Conservation (phyloP, 1,140 invertebrate species). For the Leptopilina boulardi region DNA sequence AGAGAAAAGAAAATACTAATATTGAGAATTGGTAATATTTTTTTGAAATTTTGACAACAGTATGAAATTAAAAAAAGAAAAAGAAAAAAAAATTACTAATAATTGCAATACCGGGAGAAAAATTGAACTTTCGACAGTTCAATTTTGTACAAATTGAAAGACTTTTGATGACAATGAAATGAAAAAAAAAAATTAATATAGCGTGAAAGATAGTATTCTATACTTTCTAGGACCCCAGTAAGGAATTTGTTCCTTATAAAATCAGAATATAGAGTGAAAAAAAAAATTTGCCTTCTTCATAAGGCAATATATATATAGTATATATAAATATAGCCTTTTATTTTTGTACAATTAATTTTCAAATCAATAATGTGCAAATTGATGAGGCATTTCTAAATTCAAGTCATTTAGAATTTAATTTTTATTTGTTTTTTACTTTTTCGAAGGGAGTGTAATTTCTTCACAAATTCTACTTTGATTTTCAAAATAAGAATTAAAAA, state of each 20-base stretch:
- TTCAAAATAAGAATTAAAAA: no score
- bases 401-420: not conserved
- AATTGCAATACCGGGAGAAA: not conserved
- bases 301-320: no score
- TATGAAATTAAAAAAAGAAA: not conserved
- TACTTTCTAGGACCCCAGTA: no score
- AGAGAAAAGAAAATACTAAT: no score
- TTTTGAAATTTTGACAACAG: not conserved
- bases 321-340: conserved; percentile 1
- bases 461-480: no score
- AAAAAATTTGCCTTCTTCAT: not conserved
- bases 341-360: conserved; percentile 24
- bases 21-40: not conserved
- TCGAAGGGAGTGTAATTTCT: no score
- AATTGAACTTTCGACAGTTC: not conserved
- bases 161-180: not conserved
- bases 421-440: not conserved
- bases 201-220: no score
- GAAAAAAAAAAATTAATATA: no score
- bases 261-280: not conserved
- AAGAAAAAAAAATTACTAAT: not conserved
- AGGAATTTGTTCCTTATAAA: not conserved
- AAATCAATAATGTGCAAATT: not conserved
- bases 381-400: conserved; percentile 1
- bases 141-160: conserved; percentile 2